These are phyloP conservation scores for Myotis davidii DNA, from an alignment of 2,113 vertebrate species.

Conservation along the genomic window DNA sequence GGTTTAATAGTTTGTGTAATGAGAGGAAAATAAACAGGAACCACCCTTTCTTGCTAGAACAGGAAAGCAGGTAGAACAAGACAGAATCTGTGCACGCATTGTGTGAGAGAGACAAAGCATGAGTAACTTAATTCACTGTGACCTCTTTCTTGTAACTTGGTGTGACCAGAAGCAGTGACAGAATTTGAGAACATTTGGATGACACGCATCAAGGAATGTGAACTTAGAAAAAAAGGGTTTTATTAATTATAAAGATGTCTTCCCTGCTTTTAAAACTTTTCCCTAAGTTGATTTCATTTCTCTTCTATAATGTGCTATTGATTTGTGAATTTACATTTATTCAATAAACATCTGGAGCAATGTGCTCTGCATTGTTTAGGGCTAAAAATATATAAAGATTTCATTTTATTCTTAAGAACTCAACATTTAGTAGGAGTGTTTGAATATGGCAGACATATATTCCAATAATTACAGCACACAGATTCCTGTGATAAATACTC, in stretches of 20 bases:
- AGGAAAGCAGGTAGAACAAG: background rate
- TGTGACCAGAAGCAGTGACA: background rate
- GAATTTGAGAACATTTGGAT: background rate
- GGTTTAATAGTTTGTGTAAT: background rate
- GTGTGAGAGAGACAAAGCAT: background rate
- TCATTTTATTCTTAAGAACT: background rate
- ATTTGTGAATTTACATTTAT: background rate
- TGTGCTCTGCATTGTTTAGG: background rate
- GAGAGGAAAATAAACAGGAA: background rate
- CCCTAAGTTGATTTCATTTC: background rate
- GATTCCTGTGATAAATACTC: background rate
- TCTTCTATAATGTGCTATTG: background rate
- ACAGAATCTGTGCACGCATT: background rate
- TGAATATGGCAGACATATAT: background rate
- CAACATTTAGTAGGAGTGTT: background rate
- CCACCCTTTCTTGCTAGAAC: background rate
- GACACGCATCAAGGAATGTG: background rate
- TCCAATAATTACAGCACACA: background rate
- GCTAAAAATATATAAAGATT: background rate
- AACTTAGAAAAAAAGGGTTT: background rate
- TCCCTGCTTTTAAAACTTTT: background rate
- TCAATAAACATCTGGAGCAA: background rate
- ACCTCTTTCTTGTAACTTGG: background rate
- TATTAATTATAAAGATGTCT: background rate
- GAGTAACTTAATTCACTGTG: background rate